Evolutionary conservation across 2,113 vertebrate species (phyloP).

Genomic region (Malurus melanocephalus): DNA sequence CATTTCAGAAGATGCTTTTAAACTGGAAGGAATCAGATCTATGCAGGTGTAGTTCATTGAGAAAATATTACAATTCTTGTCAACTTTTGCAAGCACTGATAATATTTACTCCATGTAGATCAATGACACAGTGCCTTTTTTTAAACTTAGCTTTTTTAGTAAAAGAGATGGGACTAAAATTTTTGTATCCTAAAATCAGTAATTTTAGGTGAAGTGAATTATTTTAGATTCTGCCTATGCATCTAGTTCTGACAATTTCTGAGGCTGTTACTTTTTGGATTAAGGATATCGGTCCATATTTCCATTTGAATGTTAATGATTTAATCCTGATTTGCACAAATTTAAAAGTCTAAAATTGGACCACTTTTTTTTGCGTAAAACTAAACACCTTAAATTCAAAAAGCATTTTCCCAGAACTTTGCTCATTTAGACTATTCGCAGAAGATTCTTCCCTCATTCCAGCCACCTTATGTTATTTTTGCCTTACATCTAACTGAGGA

Average conservation of each 20-base stretch:
- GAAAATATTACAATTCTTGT: not conserved
- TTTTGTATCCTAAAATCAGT: not conserved
- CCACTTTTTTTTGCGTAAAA: not conserved
- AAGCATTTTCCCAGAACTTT: not conserved
- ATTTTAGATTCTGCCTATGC: not conserved
- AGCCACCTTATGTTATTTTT: not conserved
- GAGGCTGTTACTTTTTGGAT: not conserved
- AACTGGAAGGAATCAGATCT: not conserved
- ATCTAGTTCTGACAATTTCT: not conserved
- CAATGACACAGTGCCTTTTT: not conserved
- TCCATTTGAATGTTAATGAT: not conserved
- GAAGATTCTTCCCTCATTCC: not conserved
- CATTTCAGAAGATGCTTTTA: conserved; percentile 3
- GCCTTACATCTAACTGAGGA: not conserved
- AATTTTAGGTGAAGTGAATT: not conserved
- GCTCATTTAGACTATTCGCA: not conserved
- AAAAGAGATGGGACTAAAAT: not conserved
- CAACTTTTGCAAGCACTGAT: conserved; percentile 6
- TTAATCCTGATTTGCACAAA: not conserved
- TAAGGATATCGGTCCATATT: not conserved
- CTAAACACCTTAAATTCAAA: not conserved
- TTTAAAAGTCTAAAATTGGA: not conserved
- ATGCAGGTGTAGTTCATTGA: conserved; percentile 10
- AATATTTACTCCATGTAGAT: not conserved
- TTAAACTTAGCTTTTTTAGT: not conserved